These are phyloP conservation scores for Etheostoma cragini DNA, from an alignment of 2,113 vertebrate species.

Conservation along the genomic window DNA sequence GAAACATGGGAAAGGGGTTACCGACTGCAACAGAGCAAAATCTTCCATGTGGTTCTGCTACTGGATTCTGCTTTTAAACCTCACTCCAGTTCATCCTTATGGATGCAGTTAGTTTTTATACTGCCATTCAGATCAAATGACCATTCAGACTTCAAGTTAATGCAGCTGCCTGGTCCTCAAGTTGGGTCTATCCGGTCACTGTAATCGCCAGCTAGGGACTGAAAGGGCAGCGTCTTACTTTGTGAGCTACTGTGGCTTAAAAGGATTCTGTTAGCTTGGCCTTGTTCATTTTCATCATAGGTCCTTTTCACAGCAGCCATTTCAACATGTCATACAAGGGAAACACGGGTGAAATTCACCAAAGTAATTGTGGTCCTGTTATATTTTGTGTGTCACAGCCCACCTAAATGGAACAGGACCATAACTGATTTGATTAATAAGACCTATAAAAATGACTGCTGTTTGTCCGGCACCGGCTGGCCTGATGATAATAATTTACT, in stretches of 20 bases:
- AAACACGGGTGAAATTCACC: too few relatives aligned
- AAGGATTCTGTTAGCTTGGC: constrained; percentile 7
- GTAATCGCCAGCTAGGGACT: neutral
- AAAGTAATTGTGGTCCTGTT: too few relatives aligned
- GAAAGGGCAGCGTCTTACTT: constrained; percentile 2
- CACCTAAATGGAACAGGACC: too few relatives aligned
- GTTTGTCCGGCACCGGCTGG: constrained; percentile 5
- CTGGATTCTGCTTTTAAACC: constrained; percentile 5
- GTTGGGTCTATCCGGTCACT: neutral
- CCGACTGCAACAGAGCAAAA: neutral
- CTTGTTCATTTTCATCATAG: constrained; percentile 1
- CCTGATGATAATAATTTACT: neutral
- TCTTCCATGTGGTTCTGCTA: neutral
- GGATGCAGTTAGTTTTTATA: neutral
- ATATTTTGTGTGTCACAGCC: too few relatives aligned
- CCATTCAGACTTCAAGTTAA: neutral
- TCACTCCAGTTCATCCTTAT: neutral
- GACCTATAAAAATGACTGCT: too few relatives aligned
- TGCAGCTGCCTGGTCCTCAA: neutral
- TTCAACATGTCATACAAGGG: too few relatives aligned
- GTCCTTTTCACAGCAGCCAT: too few relatives aligned
- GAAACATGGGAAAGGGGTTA: neutral
- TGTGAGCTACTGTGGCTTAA: constrained; percentile 14
- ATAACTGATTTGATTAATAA: too few relatives aligned
- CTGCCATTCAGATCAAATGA: neutral